phyloP scores from a whole-genome alignment of 1,140 invertebrate species.

The Drosophila ficusphila region DNA sequence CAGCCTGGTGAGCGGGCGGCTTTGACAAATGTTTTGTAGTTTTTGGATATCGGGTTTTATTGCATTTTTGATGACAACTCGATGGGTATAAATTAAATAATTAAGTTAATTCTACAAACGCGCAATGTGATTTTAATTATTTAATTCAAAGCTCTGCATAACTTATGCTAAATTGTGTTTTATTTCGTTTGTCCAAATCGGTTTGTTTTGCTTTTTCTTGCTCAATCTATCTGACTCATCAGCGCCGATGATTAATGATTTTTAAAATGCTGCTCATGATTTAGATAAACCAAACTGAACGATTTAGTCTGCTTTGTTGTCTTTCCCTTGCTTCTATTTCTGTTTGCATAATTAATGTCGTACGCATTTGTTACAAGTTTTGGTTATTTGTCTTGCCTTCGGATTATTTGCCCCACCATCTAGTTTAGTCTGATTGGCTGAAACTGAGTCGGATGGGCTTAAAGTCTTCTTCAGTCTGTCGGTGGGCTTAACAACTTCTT shows the following conservation, averaged over 20 bases:
- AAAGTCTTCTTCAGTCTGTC: slow-evolving; percentile 20
- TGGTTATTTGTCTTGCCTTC: slow-evolving; percentile 42
- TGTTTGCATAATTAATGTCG: slow-evolving; percentile 71
- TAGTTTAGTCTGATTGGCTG: slow-evolving; percentile 23
- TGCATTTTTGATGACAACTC: slow-evolving; percentile 36
- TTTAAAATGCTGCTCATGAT: slow-evolving; percentile 68
- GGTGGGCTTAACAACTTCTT: slow-evolving; percentile 35
- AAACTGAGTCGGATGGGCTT: slow-evolving; percentile 23
- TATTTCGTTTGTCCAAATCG: slow-evolving; percentile 17
- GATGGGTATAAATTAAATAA: slow-evolving; percentile 75
- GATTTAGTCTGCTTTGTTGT: slow-evolving; percentile 57
- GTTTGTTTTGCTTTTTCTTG: not conserved
- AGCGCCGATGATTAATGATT: slow-evolving; percentile 62
- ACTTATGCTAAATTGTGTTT: slow-evolving; percentile 67
- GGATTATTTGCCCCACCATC: slow-evolving; percentile 28
- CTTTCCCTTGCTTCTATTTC: slow-evolving; percentile 26
- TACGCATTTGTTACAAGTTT: slow-evolving; percentile 56
- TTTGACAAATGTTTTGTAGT: slow-evolving; percentile 34
- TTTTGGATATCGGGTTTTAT: slow-evolving; percentile 40
- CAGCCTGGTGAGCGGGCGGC: slow-evolving; percentile 14
- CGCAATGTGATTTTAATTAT: slow-evolving; percentile 75
- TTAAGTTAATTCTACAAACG: slow-evolving; percentile 70
- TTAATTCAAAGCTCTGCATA: slow-evolving; percentile 67
- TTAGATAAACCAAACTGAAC: slow-evolving; percentile 50
- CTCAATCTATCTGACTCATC: slow-evolving; percentile 41